These are phyloP conservation scores for Herminia tarsipennalis DNA, from an alignment of 2,888 invertebrate genomes.

Conservation along the genomic window DNA sequence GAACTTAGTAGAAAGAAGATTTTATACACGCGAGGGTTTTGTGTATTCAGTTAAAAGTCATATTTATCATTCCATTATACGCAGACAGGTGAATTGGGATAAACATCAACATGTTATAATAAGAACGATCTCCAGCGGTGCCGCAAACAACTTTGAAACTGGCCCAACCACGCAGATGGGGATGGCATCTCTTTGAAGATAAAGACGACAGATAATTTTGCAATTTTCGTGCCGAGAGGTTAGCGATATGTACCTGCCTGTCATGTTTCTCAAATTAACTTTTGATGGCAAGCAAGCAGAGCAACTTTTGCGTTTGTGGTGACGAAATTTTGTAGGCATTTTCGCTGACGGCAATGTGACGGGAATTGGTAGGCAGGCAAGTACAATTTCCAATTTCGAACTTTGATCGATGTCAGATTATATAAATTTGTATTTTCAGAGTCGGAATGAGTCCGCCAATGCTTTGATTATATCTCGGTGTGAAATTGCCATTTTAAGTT, in stretches of 20 bases:
- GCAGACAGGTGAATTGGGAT: constrained; percentile 64
- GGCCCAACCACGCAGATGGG: constrained; percentile 74
- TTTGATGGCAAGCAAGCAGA: constrained; percentile 64
- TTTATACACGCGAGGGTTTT: no score
- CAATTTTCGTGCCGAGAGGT: constrained; percentile 78
- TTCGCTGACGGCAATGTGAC: constrained; percentile 38
- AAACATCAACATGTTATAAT: constrained; percentile 72
- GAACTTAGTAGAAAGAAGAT: no score
- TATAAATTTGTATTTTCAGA: constrained; percentile 48
- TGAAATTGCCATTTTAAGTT: constrained; percentile 34
- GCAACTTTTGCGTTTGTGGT: constrained; percentile 62
- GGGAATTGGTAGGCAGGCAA: constrained; percentile 41
- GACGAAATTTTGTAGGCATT: constrained; percentile 54
- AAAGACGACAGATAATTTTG: constrained; percentile 83
- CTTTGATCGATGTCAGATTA: constrained; percentile 57
- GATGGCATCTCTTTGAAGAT: constrained; percentile 85
- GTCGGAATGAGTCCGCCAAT: constrained; percentile 29
- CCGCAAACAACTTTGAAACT: constrained; percentile 80
- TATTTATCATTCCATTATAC: constrained; percentile 59
- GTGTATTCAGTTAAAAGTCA: constrained; percentile 52
- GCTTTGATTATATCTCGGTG: constrained; percentile 45
- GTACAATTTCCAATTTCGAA: constrained; percentile 60
- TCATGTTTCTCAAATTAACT: constrained; percentile 77
- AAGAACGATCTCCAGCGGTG: constrained; percentile 68
- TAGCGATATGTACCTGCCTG: constrained; percentile 73